These are phyloP conservation scores for Cheilosia variabilis DNA, from an alignment of 2,888 invertebrate genomes.

Conservation along the genomic window DNA sequence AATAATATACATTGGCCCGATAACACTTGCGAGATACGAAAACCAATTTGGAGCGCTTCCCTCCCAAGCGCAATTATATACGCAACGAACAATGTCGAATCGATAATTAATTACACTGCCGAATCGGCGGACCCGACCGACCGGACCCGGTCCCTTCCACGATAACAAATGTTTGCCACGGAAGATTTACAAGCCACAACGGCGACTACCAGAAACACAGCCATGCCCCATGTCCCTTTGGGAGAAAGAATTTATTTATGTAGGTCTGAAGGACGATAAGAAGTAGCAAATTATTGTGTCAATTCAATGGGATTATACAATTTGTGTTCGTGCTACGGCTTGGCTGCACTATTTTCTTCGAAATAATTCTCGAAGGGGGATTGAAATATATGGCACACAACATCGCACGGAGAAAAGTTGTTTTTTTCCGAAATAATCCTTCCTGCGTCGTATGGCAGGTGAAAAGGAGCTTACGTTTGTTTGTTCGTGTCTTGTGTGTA, in stretches of 20 bases:
- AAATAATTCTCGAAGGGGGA: no score
- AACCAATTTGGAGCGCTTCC: neutral
- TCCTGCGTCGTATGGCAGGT: no score
- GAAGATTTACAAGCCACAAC: slow-evolving; percentile 41
- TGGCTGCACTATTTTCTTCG: no score
- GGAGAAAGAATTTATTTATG: slow-evolving; percentile 44
- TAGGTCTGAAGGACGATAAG: slow-evolving; percentile 43
- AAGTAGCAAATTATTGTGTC: slow-evolving; percentile 53
- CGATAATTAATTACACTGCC: slow-evolving; percentile 31
- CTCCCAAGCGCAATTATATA: neutral
- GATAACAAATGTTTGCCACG: slow-evolving; percentile 45
- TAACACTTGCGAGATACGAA: neutral
- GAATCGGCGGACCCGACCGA: neutral
- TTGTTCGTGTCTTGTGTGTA: no score
- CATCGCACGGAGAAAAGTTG: no score
- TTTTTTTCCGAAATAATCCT: no score
- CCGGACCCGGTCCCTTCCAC: slow-evolving; percentile 1
- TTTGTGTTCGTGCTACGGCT: slow-evolving; percentile 10
- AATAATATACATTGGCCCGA: neutral
- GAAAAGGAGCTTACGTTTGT: no score
- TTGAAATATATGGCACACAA: no score
- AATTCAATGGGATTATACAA: slow-evolving; percentile 44
- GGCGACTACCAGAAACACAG: slow-evolving; percentile 4
- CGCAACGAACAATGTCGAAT: slow-evolving; percentile 9
- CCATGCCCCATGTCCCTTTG: neutral